Conservation (phyloP, 2,113 vertebrate species). For the Atherinomorus stipes region DNA sequence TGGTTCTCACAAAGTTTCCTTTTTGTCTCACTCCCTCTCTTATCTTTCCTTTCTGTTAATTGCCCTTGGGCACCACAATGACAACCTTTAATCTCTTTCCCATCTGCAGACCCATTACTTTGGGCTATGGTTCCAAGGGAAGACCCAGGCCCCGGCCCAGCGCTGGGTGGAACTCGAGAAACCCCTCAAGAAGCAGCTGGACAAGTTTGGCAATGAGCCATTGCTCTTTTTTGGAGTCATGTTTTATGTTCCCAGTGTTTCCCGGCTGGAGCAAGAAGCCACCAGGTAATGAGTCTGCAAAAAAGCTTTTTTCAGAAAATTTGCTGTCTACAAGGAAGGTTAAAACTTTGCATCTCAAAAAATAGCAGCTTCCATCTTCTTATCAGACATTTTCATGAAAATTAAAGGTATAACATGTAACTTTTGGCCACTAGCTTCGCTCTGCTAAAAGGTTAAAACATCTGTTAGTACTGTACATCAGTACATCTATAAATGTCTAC, state of each 20-base stretch:
- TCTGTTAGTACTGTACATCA: too few relatives aligned
- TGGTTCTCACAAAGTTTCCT: too few relatives aligned
- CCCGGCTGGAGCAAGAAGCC: conserved; percentile 91
- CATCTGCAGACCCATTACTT: conserved; percentile 91
- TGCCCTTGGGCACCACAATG: neutral
- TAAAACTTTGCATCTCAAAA: neutral
- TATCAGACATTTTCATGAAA: too few relatives aligned
- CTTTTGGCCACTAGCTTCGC: too few relatives aligned
- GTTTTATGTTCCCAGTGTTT: conserved; percentile 96
- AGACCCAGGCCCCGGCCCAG: conserved; percentile 90
- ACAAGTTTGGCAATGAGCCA: conserved; percentile 96
- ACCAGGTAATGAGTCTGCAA: conserved; percentile 86
- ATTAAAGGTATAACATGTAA: too few relatives aligned
- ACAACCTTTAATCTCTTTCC: conserved; percentile 46
- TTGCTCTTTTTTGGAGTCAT: conserved; percentile 97
- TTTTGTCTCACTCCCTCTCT: neutral
- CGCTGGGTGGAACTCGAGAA: conserved; percentile 99
- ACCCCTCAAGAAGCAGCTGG: conserved; percentile 97
- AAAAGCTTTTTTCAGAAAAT: neutral
- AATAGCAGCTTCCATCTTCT: too few relatives aligned
- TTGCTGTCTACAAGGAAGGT: neutral
- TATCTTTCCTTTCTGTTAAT: neutral
- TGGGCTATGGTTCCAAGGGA: conserved; percentile 95
- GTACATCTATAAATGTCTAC: too few relatives aligned
- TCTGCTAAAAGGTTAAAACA: too few relatives aligned